These are phyloP conservation scores for Minunthozetes semirufus DNA, from an alignment of 2,888 invertebrate species.

Conservation along the genomic window DNA sequence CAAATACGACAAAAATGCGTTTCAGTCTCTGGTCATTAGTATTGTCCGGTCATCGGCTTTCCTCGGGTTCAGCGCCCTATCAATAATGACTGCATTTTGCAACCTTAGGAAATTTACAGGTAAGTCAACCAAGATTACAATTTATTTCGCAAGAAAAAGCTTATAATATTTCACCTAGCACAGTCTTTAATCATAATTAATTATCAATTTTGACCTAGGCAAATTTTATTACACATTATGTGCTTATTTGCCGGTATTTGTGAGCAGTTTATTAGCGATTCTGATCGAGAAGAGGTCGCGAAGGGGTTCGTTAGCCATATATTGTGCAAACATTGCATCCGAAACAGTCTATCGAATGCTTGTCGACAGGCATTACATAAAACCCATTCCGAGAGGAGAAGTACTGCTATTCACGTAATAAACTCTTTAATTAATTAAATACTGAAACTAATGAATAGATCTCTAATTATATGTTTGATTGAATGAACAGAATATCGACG, in stretches of 20 bases:
- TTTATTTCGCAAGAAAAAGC: neutral
- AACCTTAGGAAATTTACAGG: conserved; percentile 6
- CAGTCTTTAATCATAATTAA: no score
- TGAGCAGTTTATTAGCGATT: conserved; percentile 27
- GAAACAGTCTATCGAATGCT: conserved; percentile 31
- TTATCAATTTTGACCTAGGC: no score
- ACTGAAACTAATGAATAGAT: neutral
- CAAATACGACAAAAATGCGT: conserved; percentile 20
- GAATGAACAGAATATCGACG: neutral
- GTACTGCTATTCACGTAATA: conserved; percentile 29
- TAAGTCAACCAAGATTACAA: neutral
- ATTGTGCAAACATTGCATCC: conserved; percentile 34
- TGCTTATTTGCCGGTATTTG: conserved; percentile 24
- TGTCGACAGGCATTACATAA: neutral
- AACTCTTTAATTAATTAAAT: neutral
- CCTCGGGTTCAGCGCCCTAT: conserved; percentile 24
- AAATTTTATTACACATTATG: conserved; percentile 32
- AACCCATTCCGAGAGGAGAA: conserved; percentile 35
- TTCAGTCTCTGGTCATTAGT: neutral
- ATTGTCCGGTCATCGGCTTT: conserved; percentile 33
- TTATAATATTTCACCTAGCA: no score
- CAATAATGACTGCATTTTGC: conserved; percentile 31
- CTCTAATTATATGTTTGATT: neutral
- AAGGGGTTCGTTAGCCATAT: conserved; percentile 32
- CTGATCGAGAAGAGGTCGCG: conserved; percentile 31